Base-by-base conservation (phyloP, 2,113 vertebrate genomes). In the Oreocharis arfaki region DNA sequence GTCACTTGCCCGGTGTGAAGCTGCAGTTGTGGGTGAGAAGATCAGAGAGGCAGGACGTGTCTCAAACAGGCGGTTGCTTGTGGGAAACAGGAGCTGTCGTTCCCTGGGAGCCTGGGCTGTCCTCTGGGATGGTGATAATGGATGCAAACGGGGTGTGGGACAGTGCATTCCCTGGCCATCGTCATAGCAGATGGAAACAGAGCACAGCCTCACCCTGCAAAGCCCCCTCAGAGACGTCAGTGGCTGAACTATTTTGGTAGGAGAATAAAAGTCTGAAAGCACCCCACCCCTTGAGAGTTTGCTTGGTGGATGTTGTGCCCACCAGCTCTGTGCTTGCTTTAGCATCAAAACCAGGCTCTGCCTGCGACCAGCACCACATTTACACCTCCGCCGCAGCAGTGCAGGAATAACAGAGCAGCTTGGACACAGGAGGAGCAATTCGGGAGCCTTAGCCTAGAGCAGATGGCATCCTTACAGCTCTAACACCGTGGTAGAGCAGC, bases 351-450 rank as follows among this genome's bases (percentile, higher is more conserved):
- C 26, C 67, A 37, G 53, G 35, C 47, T 80, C 47, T 67, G 52
- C 23, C 18, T 23, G 4, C 3, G n/a, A 18, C 23, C 20, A 37
- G 17, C 46, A 39, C n/a, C 2, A 0, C 0, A 1, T 28, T 52
- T 13, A 4, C 33, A 20, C 9, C 42, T 32, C 47, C 27, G 32
- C 2, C 4, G 27, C 42, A 59, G 32, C n/a, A 20, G 28, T 17
- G 32, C 11, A 11, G 28, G 16, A 15, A 0, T 37, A 19, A 28
- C 21, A 42, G 27, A 21, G 2, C 32, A 41, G 23, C n/a, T 11
- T 37, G 61, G 39, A 12, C 14, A 30, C 0, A 1, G 47, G 28
- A 63, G 30, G 32, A 80, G 16, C 32, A 20, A 39, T 46, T 1
- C 68, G 47, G 19, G 49, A 84, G n/a, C 39, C 35, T 76, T 8